Percentiles rank a stretch among this genome's conserved stretches.
Evolutionary conservation across 1,140 invertebrate genomes (phyloP).

Genomic region (Philotrypesis tridentata): DNA sequence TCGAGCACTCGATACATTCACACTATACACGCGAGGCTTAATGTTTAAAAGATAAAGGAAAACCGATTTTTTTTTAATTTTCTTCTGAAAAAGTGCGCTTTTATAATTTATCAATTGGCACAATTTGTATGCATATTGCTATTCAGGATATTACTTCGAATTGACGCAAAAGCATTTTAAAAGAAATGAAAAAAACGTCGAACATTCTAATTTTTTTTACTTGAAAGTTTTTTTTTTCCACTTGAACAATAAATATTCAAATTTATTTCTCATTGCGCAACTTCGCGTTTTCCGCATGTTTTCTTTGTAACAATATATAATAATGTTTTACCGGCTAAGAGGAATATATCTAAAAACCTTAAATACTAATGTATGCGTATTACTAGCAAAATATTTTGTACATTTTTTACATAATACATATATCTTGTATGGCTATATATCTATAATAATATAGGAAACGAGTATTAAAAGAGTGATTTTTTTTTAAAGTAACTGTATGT

Average conservation of each 20-base stretch:
- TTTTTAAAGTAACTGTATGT: conserved; percentile 12
- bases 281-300: conserved; percentile 20
- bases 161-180: too few relatives aligned
- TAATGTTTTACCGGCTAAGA: conserved; percentile 17
- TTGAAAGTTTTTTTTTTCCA: conserved; percentile 4
- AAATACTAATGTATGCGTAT: conserved; percentile 24
- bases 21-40: too few relatives aligned
- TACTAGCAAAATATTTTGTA: conserved; percentile 42
- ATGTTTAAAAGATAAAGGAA: too few relatives aligned
- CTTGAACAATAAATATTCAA: conserved; percentile 36
- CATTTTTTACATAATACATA: conserved; percentile 42
- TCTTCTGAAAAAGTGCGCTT: too few relatives aligned
- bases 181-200: conserved; percentile 56
- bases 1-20: too few relatives aligned
- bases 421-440: conserved; percentile 14
- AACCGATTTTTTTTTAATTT: too few relatives aligned
- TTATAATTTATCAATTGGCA: too few relatives aligned
- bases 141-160: too few relatives aligned
- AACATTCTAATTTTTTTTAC: neutral
- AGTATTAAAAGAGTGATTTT: conserved; percentile 46
- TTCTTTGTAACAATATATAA: conserved; percentile 21
- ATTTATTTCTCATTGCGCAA: conserved; percentile 22
- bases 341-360: conserved; percentile 41
- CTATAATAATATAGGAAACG: conserved; percentile 36
- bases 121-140: too few relatives aligned